phyloP scores from a whole-genome alignment of 2,797 vertebrate genomes.

The Pelochelys cantorii region DNA sequence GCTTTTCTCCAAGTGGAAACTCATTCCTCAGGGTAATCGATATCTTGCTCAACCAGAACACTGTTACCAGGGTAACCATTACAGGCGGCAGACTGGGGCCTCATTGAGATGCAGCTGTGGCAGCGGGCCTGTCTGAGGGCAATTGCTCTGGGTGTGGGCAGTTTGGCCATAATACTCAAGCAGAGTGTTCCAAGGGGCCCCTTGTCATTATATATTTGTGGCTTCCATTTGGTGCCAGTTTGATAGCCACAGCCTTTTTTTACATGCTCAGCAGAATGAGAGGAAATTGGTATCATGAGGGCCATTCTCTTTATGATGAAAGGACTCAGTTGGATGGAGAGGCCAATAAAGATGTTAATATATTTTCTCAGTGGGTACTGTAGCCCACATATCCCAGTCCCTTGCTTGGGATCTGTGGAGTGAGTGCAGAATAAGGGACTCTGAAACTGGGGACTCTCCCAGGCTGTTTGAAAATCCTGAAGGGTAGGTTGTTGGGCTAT shows the following conservation, averaged over 20 bases:
- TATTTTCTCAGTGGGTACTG: conserved; percentile 50
- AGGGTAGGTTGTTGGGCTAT: conserved; percentile 17
- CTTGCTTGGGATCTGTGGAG: conserved; percentile 32
- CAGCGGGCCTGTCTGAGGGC: conserved; percentile 36
- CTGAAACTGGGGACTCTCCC: neutral
- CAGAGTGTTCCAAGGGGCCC: conserved; percentile 26
- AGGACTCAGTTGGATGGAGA: conserved; percentile 67
- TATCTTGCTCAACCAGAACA: conserved; percentile 82
- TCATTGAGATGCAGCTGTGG: conserved; percentile 70
- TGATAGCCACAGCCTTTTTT: conserved; percentile 67
- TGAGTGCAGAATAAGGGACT: neutral
- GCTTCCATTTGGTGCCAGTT: conserved; percentile 58
- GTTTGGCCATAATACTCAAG: conserved; percentile 49
- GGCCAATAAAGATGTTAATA: conserved; percentile 71
- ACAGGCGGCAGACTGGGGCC: conserved; percentile 51
- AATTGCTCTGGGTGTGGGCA: conserved; percentile 58
- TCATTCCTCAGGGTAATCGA: conserved; percentile 81
- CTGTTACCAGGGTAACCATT: conserved; percentile 77
- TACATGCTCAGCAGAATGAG: conserved; percentile 62
- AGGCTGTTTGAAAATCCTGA: conserved; percentile 10
- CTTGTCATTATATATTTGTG: conserved; percentile 64
- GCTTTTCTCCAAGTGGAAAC: conserved; percentile 69
- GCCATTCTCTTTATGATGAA: conserved; percentile 74
- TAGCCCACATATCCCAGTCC: conserved; percentile 46
- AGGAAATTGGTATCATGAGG: conserved; percentile 72